These are phyloP conservation scores for Prunella himalayana DNA, from an alignment of 2,113 vertebrate species.

Conservation along the genomic window DNA sequence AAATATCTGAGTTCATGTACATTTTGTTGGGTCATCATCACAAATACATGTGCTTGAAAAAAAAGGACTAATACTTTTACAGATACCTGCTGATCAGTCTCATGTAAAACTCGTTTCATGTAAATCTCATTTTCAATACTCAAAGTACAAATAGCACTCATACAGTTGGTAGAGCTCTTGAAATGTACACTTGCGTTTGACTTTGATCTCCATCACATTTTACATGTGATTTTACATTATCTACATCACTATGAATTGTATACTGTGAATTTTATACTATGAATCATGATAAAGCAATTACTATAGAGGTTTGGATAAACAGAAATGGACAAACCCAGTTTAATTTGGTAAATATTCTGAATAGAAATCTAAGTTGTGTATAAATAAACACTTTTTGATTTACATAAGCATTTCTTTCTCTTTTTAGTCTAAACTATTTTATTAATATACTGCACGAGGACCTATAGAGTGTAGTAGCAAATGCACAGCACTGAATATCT, in stretches of 20 bases:
- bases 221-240: background rate
- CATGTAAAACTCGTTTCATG: background rate
- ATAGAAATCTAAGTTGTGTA: background rate
- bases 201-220: background rate
- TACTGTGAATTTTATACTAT: background rate
- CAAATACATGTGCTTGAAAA: background rate
- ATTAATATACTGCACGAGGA: background rate
- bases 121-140: background rate
- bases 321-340: background rate
- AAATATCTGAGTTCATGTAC: background rate
- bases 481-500: background rate
- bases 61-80: background rate
- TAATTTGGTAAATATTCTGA: background rate
- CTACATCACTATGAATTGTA: background rate
- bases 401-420: background rate
- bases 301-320: background rate
- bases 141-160: background rate
- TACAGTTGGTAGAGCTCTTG: background rate
- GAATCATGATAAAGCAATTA: background rate
- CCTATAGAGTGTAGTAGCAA: background rate
- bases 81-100: background rate
- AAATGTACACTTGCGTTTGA: background rate
- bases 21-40: background rate
- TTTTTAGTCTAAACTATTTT: background rate
- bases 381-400: background rate